Evolutionary conservation across 2,797 vertebrate genomes (phyloP).

Genomic region (Emys orbicularis): DNA sequence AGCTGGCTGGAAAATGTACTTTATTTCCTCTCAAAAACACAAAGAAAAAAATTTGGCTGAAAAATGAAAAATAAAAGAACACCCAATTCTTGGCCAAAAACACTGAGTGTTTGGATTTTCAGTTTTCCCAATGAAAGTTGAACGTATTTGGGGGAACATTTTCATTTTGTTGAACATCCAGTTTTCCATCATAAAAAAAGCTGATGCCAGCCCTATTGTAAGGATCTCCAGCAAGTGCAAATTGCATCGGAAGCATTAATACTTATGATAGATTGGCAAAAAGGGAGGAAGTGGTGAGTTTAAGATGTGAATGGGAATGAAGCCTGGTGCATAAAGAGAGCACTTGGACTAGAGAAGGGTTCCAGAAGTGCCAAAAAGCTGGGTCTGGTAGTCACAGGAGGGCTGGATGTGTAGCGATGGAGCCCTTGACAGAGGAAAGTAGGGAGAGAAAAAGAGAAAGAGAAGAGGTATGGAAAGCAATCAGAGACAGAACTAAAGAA

Average conservation of each 20-base stretch:
- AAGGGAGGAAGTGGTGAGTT: background rate
- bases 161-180: background rate
- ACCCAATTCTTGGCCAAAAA: no score
- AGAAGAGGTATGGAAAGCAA: background rate
- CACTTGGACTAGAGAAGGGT: background rate
- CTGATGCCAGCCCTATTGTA: background rate
- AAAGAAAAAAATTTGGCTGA: no score
- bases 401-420: fast-evolving
- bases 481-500: background rate
- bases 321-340: background rate
- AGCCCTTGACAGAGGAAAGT: background rate
- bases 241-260: background rate
- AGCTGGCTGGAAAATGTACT: background rate
- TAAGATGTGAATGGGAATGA: background rate
- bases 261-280: background rate
- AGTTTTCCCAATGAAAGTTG: background rate
- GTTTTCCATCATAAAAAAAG: background rate
- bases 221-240: background rate
- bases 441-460: background rate
- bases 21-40: no score
- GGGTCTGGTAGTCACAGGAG: background rate
- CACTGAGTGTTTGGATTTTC: background rate
- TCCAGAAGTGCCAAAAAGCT: background rate
- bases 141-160: background rate
- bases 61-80: no score